These are phyloP conservation scores for Heliconius eleuchia DNA, from an alignment of 1,140 invertebrate genomes.

Conservation along the genomic window DNA sequence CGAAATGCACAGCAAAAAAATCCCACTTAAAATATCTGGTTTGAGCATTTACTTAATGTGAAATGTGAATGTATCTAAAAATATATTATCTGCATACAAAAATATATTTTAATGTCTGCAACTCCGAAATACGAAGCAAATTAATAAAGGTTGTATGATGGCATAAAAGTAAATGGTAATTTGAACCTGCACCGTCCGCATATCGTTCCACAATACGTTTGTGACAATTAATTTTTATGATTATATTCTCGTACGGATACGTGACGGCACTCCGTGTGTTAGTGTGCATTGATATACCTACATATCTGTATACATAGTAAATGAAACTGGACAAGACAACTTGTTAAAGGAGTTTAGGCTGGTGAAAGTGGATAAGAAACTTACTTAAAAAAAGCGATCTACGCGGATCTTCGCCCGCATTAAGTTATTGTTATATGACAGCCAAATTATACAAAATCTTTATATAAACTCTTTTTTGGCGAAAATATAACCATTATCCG, in stretches of 20 bases:
- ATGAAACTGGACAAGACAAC: no score
- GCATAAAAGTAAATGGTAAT: slow-evolving; percentile 16
- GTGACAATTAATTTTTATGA: slow-evolving; percentile 26
- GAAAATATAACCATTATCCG: no score
- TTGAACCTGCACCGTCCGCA: not conserved
- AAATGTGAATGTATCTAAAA: slow-evolving; percentile 6
- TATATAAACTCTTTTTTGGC: no score
- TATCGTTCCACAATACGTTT: slow-evolving; percentile 4
- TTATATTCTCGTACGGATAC: slow-evolving; percentile 15
- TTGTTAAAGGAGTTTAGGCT: no score
- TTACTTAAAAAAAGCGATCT: no score
- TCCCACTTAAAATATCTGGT: not conserved
- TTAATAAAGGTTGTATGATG: not conserved
- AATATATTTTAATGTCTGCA: not conserved
- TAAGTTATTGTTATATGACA: no score
- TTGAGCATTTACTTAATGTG: not conserved
- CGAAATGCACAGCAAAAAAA: not conserved
- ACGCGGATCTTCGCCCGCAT: no score
- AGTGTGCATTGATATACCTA: not conserved
- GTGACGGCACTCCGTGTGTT: not conserved
- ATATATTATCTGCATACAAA: not conserved
- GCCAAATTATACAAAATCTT: no score
- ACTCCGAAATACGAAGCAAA: not conserved
- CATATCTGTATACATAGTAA: not conserved
- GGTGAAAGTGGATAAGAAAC: no score